phyloP scores from a whole-genome alignment of 2,888 invertebrate genomes.

The Taenaris catops region DNA sequence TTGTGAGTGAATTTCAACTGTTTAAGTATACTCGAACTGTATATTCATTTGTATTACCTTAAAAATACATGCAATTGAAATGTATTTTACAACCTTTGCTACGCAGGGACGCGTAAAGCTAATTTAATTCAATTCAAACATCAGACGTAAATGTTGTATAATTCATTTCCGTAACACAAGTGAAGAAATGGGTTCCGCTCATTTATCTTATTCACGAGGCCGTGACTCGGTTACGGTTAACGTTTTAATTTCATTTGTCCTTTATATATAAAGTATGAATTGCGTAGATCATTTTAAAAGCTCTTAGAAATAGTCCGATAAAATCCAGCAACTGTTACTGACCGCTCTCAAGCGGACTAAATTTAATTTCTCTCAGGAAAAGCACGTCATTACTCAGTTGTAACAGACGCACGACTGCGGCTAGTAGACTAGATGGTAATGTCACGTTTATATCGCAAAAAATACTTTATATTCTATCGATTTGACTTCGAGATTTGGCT shows the following conservation, averaged over 20 bases:
- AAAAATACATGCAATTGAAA: too few relatives aligned
- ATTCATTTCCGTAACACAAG: constrained; percentile 27
- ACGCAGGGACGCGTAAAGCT: too few relatives aligned
- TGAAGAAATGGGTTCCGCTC: constrained; percentile 20
- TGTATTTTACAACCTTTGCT: too few relatives aligned
- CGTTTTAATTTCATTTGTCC: constrained; percentile 22
- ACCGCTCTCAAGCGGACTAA: constrained; percentile 50
- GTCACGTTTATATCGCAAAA: constrained; percentile 40
- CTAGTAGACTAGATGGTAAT: constrained; percentile 56
- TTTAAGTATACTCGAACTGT: too few relatives aligned
- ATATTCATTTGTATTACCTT: too few relatives aligned
- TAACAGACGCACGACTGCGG: constrained; percentile 58
- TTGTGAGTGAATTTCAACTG: too few relatives aligned
- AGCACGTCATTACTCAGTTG: constrained; percentile 65
- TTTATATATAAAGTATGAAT: too few relatives aligned
- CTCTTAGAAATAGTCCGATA: constrained; percentile 14
- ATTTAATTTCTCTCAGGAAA: constrained; percentile 60
- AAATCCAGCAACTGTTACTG: constrained; percentile 27
- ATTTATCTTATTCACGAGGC: constrained; percentile 23
- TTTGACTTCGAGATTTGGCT: constrained; percentile 44
- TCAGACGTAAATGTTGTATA: constrained; percentile 23
- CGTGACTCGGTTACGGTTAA: constrained; percentile 17
- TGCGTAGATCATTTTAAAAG: too few relatives aligned
- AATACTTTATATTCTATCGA: constrained; percentile 51
- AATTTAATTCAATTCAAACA: constrained; percentile 13